These are phyloP conservation scores for Empis stercorea DNA, from an alignment of 2,888 invertebrate species.

Conservation along the genomic window DNA sequence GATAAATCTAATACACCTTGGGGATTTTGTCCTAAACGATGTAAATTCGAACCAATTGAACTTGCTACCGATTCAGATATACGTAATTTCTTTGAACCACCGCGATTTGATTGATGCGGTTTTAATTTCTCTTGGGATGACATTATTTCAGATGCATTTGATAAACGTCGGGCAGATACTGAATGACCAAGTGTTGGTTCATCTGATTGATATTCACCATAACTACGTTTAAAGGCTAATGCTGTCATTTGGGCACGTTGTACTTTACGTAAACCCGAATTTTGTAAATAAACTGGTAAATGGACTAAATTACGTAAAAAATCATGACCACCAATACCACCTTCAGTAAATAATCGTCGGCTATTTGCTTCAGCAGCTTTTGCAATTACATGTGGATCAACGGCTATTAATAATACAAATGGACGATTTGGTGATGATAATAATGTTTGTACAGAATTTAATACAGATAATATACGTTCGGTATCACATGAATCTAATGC, in stretches of 20 bases:
- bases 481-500: slow-evolving; percentile 97
- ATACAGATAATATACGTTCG: slow-evolving; percentile 79
- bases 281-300: slow-evolving; percentile 95
- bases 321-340: slow-evolving; percentile 79
- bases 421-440: slow-evolving; percentile 90
- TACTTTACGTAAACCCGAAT: slow-evolving; percentile 82
- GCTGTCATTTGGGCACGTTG: slow-evolving; percentile 77
- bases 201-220: slow-evolving; percentile 28
- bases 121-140: slow-evolving; percentile 67
- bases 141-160: slow-evolving; percentile 68
- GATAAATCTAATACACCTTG: slow-evolving; percentile 40
- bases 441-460: slow-evolving; percentile 90
- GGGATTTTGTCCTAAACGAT: slow-evolving; percentile 60
- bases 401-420: slow-evolving; percentile 89
- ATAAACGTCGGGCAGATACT: slow-evolving; percentile 63
- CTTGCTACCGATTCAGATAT: slow-evolving; percentile 83
- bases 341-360: slow-evolving; percentile 74
- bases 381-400: slow-evolving; percentile 97
- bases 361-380: slow-evolving; percentile 90
- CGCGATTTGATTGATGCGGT: slow-evolving; percentile 33
- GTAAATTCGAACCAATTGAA: slow-evolving; percentile 78
- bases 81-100: slow-evolving; percentile 59
- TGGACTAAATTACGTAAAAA: slow-evolving; percentile 93
- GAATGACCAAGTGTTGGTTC: slow-evolving; percentile 32
- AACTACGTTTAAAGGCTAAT: slow-evolving; percentile 32